Conservation (phyloP, 23 tunicate species). For the Diplosoma virens region DNA sequence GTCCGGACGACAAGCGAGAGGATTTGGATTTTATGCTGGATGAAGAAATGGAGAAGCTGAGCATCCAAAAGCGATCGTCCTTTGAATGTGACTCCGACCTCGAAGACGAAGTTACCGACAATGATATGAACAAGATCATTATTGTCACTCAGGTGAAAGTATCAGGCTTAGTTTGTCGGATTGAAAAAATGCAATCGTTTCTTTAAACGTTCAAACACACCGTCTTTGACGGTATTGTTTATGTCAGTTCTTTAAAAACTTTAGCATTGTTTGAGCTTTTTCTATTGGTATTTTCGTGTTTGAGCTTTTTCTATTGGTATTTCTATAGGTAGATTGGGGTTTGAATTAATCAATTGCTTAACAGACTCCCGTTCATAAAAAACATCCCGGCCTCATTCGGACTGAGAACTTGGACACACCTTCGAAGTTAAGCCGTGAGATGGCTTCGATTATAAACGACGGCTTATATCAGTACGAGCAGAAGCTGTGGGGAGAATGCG, state of each 20-base stretch:
- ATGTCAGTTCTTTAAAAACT: too few relatives aligned
- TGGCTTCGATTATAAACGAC: constrained; percentile 71
- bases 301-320: too few relatives aligned
- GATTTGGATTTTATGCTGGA: constrained; percentile 87
- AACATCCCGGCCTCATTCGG: constrained; percentile 71
- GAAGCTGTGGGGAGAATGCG: constrained; percentile 60
- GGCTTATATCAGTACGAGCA: constrained; percentile 84
- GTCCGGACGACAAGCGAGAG: constrained; percentile 46
- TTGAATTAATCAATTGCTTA: too few relatives aligned
- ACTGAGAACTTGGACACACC: constrained; percentile 49
- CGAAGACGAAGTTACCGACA: constrained; percentile 85
- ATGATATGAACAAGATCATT: constrained; percentile 69
- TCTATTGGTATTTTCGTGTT: too few relatives aligned
- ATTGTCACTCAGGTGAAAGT: constrained; percentile 78
- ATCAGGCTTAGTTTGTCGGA: too few relatives aligned
- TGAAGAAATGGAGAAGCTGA: constrained; percentile 77
- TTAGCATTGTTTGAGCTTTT: too few relatives aligned
- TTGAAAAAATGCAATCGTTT: too few relatives aligned
- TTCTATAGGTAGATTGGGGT: too few relatives aligned
- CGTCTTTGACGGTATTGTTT: too few relatives aligned
- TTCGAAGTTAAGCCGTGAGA: constrained; percentile 64
- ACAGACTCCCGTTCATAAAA: constrained; percentile 67
- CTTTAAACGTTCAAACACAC: too few relatives aligned
- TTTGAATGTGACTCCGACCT: constrained; percentile 73
- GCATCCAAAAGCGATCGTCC: constrained; percentile 53